Evolutionary conservation across 2,113 vertebrate genomes (phyloP), one percentile per base, ranked within the genome.

Genomic region (Ellobius talpinus): DNA sequence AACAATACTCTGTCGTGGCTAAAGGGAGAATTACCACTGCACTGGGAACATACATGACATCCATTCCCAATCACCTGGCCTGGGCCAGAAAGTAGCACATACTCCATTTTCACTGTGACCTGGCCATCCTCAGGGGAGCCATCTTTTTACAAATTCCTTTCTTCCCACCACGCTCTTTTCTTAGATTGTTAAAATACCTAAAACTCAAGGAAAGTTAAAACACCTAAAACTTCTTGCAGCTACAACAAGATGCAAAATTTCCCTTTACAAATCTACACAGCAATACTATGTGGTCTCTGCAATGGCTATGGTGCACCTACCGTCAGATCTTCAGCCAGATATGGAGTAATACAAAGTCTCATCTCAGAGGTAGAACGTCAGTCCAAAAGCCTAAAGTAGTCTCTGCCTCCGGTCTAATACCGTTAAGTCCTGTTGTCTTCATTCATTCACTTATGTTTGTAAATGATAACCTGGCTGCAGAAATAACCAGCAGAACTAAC

Each of bases 261-360:
- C 55, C 24, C 79, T 36, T 50, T 90, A 68, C 96, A 45, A 74
- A 81, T 86, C 82, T 81, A 97, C 77, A 95, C 94, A 0, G 0
- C 55, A 96, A 95, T 58, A 93, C 0, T 61, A 77, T 36, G 12
- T 21, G 78, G 81, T 86, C 90, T 95, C 31, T 97, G 85, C 73
- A 73, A 77, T 72, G 93, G 93, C 96, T 96, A 77, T 14, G 55
- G 84, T 14, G n/a, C 63, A 93, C 79, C 84, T 84, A 97, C 92
- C 73, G 26, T 72, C 84, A 98, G 97, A 98, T 96, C 87, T 95
- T 96, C 70, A 97, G 95, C 88, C 96, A 97, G 96, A 95, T 58
- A 66, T 9, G 93, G 9, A 84, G 82, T 89, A 97, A 98, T 95
- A 95, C 96, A 98, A 97, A 97, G 47, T 85, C 97, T 81, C 77